Evolutionary conservation across 2,113 vertebrate genomes (phyloP).

Genomic region (Aldabrachelys gigantea): DNA sequence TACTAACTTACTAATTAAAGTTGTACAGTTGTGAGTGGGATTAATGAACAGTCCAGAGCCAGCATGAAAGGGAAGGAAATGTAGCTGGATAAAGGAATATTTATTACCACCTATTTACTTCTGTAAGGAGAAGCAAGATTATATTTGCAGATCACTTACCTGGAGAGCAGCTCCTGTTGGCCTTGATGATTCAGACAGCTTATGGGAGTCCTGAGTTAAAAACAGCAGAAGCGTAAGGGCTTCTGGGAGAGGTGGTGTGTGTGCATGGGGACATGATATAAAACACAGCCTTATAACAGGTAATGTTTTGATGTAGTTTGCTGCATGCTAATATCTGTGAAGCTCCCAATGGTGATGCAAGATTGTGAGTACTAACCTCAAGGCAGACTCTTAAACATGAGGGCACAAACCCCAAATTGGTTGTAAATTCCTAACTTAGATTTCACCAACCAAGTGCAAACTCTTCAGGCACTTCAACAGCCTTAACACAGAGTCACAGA

Average conservation of each 20-base stretch:
- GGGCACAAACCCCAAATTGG: not conserved
- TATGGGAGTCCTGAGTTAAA: not conserved
- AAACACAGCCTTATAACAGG: not conserved
- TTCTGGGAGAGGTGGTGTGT: not conserved
- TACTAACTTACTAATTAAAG: not conserved
- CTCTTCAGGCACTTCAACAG: not conserved
- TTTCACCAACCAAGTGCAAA: not conserved
- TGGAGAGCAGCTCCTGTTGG: not conserved
- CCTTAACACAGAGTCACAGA: not conserved
- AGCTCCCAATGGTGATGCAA: not conserved
- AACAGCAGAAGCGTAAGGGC: not conserved
- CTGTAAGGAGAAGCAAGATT: not conserved
- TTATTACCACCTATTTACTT: not conserved
- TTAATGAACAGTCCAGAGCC: not conserved
- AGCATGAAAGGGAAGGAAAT: not conserved
- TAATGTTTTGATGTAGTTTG: not conserved
- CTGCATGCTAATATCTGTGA: not conserved
- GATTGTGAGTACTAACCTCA: not conserved
- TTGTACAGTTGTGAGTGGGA: not conserved
- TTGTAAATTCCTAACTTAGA: not conserved
- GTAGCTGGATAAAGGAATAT: not conserved
- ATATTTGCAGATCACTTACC: not conserved
- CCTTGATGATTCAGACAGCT: not conserved
- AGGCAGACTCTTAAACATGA: not conserved
- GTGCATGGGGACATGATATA: not conserved